Conservation (phyloP, 2,797 vertebrate genomes). For the Dromococcyx pavoninus region DNA sequence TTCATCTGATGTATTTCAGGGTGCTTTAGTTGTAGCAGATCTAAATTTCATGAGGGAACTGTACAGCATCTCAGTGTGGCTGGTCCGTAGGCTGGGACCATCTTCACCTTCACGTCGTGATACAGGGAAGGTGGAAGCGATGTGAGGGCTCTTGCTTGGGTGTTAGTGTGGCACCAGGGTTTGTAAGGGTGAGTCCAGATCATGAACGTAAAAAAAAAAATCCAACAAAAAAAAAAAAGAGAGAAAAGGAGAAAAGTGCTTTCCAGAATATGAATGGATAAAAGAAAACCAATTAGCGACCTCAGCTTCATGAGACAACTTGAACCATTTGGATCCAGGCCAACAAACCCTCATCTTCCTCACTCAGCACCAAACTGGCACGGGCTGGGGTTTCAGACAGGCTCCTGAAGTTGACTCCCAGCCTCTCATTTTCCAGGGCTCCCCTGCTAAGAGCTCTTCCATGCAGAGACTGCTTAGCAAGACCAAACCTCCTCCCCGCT, state of each 20-base stretch:
- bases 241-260: neutral
- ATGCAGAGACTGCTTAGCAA: neutral
- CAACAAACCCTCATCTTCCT: neutral
- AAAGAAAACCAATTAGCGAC: neutral
- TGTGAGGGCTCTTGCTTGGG: neutral
- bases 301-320: neutral
- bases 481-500: neutral
- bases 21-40: neutral
- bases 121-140: neutral
- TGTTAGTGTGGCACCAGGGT: neutral
- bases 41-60: neutral
- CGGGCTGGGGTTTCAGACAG: neutral
- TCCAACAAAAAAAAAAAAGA: too few species aligned
- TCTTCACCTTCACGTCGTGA: accelerated
- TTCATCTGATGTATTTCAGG: neutral
- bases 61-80: neutral
- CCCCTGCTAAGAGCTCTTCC: too few species aligned
- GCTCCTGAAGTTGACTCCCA: neutral
- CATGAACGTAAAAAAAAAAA: neutral
- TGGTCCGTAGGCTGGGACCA: accelerated
- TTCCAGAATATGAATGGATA: neutral
- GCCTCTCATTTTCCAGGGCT: neutral
- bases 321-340: neutral
- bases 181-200: neutral
- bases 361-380: neutral